Evolutionary conservation across 2,888 invertebrate genomes (phyloP).

Genomic region (Athetis lepigone): DNA sequence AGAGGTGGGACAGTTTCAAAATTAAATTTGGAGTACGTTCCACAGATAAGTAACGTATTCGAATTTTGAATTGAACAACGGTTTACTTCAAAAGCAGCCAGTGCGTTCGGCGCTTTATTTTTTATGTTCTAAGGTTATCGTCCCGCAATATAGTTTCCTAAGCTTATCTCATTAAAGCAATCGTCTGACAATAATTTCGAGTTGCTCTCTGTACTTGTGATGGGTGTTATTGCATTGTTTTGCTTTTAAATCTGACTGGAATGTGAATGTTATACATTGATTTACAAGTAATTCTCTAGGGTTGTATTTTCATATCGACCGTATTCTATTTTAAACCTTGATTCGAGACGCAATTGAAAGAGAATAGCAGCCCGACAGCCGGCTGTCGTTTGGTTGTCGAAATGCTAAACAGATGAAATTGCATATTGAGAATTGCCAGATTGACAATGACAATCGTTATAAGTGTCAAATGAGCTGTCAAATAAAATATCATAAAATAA

Average conservation of each 20-base stretch:
- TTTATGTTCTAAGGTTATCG: constrained; percentile 49
- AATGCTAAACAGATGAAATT: too few species aligned
- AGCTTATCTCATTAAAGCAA: constrained; percentile 74
- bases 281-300: too few species aligned
- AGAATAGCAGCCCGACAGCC: too few species aligned
- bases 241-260: constrained; percentile 49
- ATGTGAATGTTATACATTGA: not conserved
- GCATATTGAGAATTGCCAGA: too few species aligned
- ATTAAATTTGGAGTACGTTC: not conserved
- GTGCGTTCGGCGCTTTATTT: constrained; percentile 48
- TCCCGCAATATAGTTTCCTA: constrained; percentile 59
- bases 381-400: too few species aligned
- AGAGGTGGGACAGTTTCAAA: too few species aligned
- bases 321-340: too few species aligned
- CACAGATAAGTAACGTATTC: not conserved
- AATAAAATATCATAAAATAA: too few species aligned
- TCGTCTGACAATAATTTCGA: constrained; percentile 83
- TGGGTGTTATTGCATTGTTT: constrained; percentile 39
- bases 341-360: too few species aligned
- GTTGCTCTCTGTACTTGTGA: constrained; percentile 57
- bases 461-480: too few species aligned
- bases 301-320: too few species aligned
- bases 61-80: not conserved
- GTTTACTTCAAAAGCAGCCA: constrained; percentile 11
- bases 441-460: too few species aligned